phyloP scores from a whole-genome alignment of 1,140 invertebrate species.

The Tetragonula clypearis region DNA sequence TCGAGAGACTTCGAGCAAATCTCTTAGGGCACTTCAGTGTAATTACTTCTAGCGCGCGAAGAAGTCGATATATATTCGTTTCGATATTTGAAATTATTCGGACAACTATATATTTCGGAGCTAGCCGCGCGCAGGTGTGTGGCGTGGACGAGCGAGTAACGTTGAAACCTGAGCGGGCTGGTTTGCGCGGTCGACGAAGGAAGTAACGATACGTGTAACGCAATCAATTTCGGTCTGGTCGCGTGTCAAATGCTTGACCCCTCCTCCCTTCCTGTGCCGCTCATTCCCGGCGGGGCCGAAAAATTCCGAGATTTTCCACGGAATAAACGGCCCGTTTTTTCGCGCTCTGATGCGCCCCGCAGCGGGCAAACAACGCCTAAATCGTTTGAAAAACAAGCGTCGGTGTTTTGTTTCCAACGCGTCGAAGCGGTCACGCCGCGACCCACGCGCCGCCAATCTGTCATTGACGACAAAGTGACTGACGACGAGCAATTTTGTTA shows the following conservation, averaged over 20 bases:
- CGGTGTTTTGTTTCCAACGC: constrained; percentile 33
- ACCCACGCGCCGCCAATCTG: constrained; percentile 12
- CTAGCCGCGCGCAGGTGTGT: too few relatives aligned
- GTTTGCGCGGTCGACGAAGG: not conserved
- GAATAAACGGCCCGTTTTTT: constrained; percentile 44
- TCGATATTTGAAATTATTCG: too few relatives aligned
- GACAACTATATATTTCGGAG: too few relatives aligned
- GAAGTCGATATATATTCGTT: too few relatives aligned
- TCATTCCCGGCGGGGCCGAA: constrained; percentile 16
- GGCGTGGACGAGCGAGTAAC: not conserved
- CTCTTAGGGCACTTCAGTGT: too few relatives aligned
- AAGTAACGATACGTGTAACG: constrained; percentile 36
- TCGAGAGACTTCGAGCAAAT: too few relatives aligned
- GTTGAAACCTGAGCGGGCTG: not conserved
- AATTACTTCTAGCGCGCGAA: too few relatives aligned
- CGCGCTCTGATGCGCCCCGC: constrained; percentile 10
- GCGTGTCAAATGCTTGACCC: constrained; percentile 3
- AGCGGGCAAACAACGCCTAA: constrained; percentile 27
- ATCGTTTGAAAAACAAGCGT: constrained; percentile 45
- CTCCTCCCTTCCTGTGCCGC: not conserved
- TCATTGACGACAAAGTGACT: constrained; percentile 30
- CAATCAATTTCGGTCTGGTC: constrained; percentile 11
- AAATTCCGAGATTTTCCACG: constrained; percentile 37
- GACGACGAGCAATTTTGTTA: constrained; percentile 4
- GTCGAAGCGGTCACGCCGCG: constrained; percentile 8